Base-by-base conservation (phyloP, 2,888 invertebrate species). In the Ophion ellenae region DNA sequence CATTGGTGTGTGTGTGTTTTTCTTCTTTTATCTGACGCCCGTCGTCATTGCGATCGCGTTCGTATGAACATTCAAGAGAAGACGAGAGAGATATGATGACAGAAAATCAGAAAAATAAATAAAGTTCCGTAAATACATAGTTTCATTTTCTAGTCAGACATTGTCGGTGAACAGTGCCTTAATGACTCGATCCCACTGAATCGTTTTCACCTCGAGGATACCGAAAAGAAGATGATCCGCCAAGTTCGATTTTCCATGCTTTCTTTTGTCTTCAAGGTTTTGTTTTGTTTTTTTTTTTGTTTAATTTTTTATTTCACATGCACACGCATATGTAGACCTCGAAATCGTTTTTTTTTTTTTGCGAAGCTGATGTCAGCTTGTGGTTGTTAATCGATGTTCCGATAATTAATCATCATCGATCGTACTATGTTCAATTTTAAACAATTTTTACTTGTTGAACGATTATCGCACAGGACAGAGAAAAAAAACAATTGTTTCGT, bases 111-210 rank as follows among this genome's bases (percentile, higher is more conserved):
- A 79, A 83, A 79, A 82, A 87, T 81, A 79, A 83, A 88, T 81
- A 86, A 90, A 92, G 91, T 93, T 92, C 91, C 91, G 90, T 89
- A 90, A 91, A 82, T 83, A 81, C 83, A 92, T 92, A 93, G 93
- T 92, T 94, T 94, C 93, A 92, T 94, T 93, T 94, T 94, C 94
- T 94, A 94, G 94, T 94, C 94, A 94, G 92, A 92, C 92, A 94
- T 92, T 93, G 93, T 93, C 93, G 93, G 91, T 91, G 92, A 94
- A 93, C 94, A 94, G 94, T 94, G 94, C 94, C 94, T 94, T 94
- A 94, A 92, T 90, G 92, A 92, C 91, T 92, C 91, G 91, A 92
- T 92, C 89, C 89, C 89, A 89, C 88, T 85, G 88, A 89, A 89
- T 87, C 89, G 88, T 89, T 89, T 74, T 40, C 87, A 86, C 83